A percentile compares a stretch with the other conserved stretches of the same genome.
phyloP scores from a whole-genome alignment of 2,888 invertebrate species.

The Melanostoma scalare region DNA sequence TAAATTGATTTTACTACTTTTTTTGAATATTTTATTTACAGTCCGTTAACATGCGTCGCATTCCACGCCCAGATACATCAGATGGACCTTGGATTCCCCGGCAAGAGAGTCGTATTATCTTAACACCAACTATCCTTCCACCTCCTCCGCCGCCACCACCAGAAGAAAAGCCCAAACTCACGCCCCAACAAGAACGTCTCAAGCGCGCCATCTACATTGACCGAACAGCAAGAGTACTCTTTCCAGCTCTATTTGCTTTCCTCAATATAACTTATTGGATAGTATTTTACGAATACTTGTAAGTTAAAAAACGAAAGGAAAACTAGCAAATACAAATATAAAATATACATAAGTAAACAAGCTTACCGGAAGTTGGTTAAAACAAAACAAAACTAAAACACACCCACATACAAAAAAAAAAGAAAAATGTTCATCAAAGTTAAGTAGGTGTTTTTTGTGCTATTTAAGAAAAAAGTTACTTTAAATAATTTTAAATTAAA shows the following conservation, averaged over 20 bases:
- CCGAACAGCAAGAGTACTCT: constrained; percentile 87
- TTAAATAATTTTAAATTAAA: background rate
- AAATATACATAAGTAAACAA: constrained; percentile 24
- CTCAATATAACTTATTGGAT: constrained; percentile 89
- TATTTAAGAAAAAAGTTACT: too few relatives aligned
- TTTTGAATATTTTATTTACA: constrained; percentile 28
- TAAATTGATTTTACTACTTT: background rate
- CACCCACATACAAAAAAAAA: too few relatives aligned
- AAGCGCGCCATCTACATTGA: constrained; percentile 88
- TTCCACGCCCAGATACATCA: constrained; percentile 79
- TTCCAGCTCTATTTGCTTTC: constrained; percentile 87
- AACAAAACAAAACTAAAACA: background rate
- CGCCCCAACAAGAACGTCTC: constrained; percentile 85
- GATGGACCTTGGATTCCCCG: constrained; percentile 82
- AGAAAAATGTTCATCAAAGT: too few relatives aligned
- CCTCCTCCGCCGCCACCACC: constrained; percentile 80
- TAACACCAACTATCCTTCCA: constrained; percentile 79
- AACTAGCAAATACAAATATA: constrained; percentile 29
- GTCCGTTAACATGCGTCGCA: constrained; percentile 74
- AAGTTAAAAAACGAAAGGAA: constrained; percentile 76
- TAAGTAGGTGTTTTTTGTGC: too few relatives aligned
- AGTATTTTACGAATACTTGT: constrained; percentile 88
- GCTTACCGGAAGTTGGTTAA: background rate
- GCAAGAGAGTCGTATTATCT: constrained; percentile 80
- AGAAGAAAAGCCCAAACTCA: constrained; percentile 81